Base-by-base conservation (phyloP, 1,140 invertebrate genomes). In the Latrodectus geometricus region DNA sequence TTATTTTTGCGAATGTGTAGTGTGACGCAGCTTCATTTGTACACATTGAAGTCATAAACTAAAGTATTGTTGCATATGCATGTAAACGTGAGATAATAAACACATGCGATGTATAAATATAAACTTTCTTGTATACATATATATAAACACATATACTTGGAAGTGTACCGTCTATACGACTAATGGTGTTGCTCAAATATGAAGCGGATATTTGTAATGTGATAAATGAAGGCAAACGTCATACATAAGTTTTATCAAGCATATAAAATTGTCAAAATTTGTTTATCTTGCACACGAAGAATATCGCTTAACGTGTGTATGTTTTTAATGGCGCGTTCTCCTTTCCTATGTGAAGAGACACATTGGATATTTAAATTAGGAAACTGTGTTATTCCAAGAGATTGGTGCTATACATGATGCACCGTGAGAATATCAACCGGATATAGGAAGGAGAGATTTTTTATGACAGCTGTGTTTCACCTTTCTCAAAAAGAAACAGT, bases 81-180 rank as follows among this genome's bases (percentile, higher is more conserved):
- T 86, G 75, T 86, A 87, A 80, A 74, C 85, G 70, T 87, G 79
- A 87, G 79, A 87, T 87, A 87, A 80, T 87, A 87, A 80, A 87
- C 77, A 87, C 66, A 80, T 74, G 80, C 15, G n/a, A 77, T 77
- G 56, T 84, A 86, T 85, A 85, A 66, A 83, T 54, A 85, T 61
- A 86, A 78, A 35, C 35, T 35, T 35, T 3, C 35, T 35, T 35
- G 78, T 78, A 86, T 75, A 87, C 78, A 86, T 35, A 86, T 79
- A 87, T 80, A 87, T 74, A 80, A 66, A 87, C 50, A 87, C 21
- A 56, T 21, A 73, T 87, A 78, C 75, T 77, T 20, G 23, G 76
- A 79, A 87, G 76, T 87, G 76, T 87, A 75, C 85, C 85, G 85
- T 87, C 85, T 87, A 87, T 87, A 87, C 85, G 77, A 80, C 85